Conservation (phyloP, 2,113 vertebrate genomes). For the Lepus americanus region DNA sequence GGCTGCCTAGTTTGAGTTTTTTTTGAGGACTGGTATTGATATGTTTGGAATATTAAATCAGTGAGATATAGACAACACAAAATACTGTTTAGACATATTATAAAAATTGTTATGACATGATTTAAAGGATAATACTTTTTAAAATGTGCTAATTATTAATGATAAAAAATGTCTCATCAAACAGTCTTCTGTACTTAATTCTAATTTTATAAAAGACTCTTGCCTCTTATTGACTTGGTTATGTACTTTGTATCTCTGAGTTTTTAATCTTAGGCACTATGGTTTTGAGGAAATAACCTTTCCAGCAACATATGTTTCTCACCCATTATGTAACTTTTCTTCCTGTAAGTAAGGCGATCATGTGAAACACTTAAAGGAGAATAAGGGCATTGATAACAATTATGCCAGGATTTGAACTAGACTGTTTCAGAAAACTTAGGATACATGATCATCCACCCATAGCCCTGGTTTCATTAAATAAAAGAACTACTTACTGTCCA, state of each 20-base stretch:
- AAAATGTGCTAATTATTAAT: constrained; percentile 3
- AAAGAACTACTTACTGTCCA: not conserved
- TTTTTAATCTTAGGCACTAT: not conserved
- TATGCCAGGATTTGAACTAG: not conserved
- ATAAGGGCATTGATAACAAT: not conserved
- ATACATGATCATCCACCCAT: not conserved
- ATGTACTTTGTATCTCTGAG: not conserved
- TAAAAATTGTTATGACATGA: not conserved
- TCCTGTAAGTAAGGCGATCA: not conserved
- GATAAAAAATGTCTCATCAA: not conserved
- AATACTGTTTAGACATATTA: not conserved
- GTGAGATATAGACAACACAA: not conserved
- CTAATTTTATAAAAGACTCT: constrained; percentile 26
- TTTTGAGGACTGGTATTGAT: not conserved
- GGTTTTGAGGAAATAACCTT: not conserved
- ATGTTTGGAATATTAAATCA: not conserved
- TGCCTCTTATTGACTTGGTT: not conserved
- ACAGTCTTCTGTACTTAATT: not conserved
- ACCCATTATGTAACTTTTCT: not conserved
- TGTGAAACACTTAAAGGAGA: not conserved
- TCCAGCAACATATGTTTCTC: not conserved
- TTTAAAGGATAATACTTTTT: not conserved
- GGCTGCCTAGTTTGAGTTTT: not conserved
- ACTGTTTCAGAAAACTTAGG: not conserved
- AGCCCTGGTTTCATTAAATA: not conserved